Percentiles rank a stretch among this genome's conserved stretches.
phyloP scores from a whole-genome alignment of 2,797 vertebrate species.

The Cryptoblepharus egeriae region DNA sequence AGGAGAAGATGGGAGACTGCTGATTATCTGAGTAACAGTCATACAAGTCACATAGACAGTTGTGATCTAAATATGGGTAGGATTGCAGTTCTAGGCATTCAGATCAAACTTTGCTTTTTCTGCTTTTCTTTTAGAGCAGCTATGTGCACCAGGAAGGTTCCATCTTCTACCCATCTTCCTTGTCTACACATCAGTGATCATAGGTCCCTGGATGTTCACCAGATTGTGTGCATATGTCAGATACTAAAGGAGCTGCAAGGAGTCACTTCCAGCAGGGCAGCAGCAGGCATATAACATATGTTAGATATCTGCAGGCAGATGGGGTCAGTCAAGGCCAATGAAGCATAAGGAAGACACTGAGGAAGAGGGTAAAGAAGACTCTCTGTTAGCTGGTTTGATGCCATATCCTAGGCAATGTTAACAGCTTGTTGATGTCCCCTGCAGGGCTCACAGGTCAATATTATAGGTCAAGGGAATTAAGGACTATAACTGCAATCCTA shows the following conservation, averaged over 20 bases:
- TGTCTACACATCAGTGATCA: constrained; percentile 39
- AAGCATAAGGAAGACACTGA: constrained; percentile 58
- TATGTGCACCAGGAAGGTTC: neutral
- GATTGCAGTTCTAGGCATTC: neutral
- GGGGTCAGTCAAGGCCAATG: constrained; percentile 58
- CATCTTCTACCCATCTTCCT: constrained; percentile 46
- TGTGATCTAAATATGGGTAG: neutral
- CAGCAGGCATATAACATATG: constrained; percentile 71
- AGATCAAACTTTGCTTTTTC: constrained; percentile 21
- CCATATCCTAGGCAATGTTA: constrained; percentile 58
- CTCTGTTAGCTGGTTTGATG: constrained; percentile 51
- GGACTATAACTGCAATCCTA: too few species aligned
- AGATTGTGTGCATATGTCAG: constrained; percentile 63
- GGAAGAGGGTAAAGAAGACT: constrained; percentile 59
- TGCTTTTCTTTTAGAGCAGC: constrained; percentile 10
- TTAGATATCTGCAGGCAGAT: constrained; percentile 67
- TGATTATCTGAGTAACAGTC: neutral
- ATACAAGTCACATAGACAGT: neutral
- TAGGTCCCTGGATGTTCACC: constrained; percentile 64
- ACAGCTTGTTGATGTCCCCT: constrained; percentile 69
- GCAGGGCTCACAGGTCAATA: constrained; percentile 53
- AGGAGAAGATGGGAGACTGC: too few species aligned
- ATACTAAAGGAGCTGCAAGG: constrained; percentile 57
- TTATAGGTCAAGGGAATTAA: constrained; percentile 61
- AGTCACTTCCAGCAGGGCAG: constrained; percentile 62